phyloP scores from a whole-genome alignment of 1,140 invertebrate species.

The Gonatopus flavifemur region DNA sequence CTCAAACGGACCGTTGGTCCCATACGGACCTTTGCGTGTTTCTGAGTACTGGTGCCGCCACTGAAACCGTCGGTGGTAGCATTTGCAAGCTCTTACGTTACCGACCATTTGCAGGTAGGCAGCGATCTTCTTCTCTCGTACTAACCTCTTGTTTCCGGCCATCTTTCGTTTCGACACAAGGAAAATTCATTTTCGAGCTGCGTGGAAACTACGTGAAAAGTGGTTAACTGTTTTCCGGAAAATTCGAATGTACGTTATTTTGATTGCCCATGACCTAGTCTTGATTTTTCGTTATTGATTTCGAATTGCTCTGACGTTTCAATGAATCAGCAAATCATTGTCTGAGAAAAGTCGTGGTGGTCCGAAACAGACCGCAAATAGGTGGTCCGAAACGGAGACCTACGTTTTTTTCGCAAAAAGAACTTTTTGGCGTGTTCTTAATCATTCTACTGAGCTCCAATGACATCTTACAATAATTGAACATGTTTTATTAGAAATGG shows the following conservation, averaged over 20 bases:
- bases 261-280: not conserved
- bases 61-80: not conserved
- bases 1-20: too few species aligned
- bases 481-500: slow-evolving; percentile 3
- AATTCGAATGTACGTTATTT: not conserved
- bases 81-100: not conserved
- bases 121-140: not conserved
- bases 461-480: not conserved
- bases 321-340: not conserved
- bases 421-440: not conserved
- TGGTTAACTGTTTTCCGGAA: slow-evolving; percentile 1
- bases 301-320: not conserved
- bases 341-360: not conserved
- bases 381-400: slow-evolving; percentile 1
- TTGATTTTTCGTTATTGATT: not conserved
- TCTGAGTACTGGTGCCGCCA: not conserved
- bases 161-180: slow-evolving; percentile 8
- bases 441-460: not conserved
- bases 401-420: not conserved
- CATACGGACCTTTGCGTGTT: too few species aligned
- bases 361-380: not conserved
- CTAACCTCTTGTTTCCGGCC: not conserved
- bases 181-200: slow-evolving; percentile 6
- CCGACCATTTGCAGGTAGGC: not conserved
- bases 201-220: not conserved